Base-by-base conservation (phyloP, 2,888 invertebrate genomes). In the Patella ulyssiponensis region DNA sequence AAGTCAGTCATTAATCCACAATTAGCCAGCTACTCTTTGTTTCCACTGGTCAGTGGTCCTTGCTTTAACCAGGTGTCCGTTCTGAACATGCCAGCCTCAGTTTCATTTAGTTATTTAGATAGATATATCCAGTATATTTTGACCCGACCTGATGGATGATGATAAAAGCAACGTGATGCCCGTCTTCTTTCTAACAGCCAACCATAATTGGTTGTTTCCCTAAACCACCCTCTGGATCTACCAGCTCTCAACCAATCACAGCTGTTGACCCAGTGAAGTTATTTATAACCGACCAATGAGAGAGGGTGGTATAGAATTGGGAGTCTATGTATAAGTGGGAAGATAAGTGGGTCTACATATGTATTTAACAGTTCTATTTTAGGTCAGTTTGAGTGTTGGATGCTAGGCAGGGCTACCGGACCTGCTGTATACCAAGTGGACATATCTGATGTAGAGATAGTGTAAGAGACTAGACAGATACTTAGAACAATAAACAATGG, bases 281-380 rank as follows among this genome's bases (percentile, higher is more conserved):
- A 76, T 76, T 72, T 79, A 71, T 81, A 77, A 76, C 75, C 69
- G 75, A 78, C 84, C 84, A 84, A 84, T 83, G 81, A 82, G 80
- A 69, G 69, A 64, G 33, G 20, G 54, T 72, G 78, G 44, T 9
- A 44, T 44, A 44, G 44, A 44, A 44, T 44, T 44, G 44, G 44
- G 44, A 44, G 44, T 44, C 44, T 44, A 44, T 44, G 44, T 44
- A 44, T 9, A 44, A 44, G 44, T 44, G 44, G 9, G 44, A 44
- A 44, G 44, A 44, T 44, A 44, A 44, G 44, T 44, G 44, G 44
- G 44, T 44, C 44, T 44, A 44, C 44, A 44, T 44, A 44, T 44
- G 44, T 44, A 44, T 44, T 44, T 44, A 44, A 44, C 44, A 44
- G 44, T 44, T 44, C 44, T 44, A 44, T 44, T 44, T 44, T 44